These are phyloP conservation scores for Poeciliopsis turneri DNA, from an alignment of 2,797 vertebrate species.

Conservation along the genomic window DNA sequence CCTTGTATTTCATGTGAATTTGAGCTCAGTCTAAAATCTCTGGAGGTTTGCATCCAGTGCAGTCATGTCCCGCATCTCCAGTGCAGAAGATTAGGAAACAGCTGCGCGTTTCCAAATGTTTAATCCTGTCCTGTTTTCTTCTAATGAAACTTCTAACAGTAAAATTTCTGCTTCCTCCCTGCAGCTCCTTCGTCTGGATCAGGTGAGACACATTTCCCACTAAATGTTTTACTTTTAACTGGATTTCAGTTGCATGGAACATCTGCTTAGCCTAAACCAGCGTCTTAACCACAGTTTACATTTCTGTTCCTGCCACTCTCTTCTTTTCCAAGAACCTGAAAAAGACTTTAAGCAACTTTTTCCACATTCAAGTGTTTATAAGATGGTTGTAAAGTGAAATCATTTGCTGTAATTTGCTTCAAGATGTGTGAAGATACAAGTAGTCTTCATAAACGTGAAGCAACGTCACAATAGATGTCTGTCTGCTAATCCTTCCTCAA, in stretches of 20 bases:
- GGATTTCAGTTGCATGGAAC: conserved; percentile 24
- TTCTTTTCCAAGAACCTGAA: conserved; percentile 49
- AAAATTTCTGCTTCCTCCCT: conserved; percentile 21
- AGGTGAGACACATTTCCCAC: conserved; percentile 79
- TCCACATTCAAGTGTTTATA: conserved; percentile 20
- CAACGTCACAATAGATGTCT: not conserved
- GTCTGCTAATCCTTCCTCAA: not conserved
- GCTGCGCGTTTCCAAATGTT: conserved; percentile 9
- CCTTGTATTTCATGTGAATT: not conserved
- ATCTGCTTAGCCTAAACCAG: conserved; percentile 22
- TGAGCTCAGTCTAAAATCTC: not conserved
- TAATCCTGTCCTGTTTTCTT: conserved; percentile 29
- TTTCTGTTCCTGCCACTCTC: conserved; percentile 25
- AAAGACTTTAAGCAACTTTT: conserved; percentile 34
- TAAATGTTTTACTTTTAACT: not conserved
- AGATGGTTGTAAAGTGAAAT: not conserved
- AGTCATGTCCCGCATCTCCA: conserved; percentile 8
- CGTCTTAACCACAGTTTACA: conserved; percentile 26
- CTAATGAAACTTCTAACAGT: conserved; percentile 35
- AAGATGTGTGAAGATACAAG: not conserved
- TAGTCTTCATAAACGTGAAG: not conserved
- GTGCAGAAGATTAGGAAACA: conserved; percentile 9
- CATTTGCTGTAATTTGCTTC: not conserved
- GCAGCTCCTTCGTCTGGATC: conserved; percentile 90
- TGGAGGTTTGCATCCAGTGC: conserved; percentile 2